Evolutionary conservation across 2,888 invertebrate species (phyloP).

Genomic region (Lypha dubia): DNA sequence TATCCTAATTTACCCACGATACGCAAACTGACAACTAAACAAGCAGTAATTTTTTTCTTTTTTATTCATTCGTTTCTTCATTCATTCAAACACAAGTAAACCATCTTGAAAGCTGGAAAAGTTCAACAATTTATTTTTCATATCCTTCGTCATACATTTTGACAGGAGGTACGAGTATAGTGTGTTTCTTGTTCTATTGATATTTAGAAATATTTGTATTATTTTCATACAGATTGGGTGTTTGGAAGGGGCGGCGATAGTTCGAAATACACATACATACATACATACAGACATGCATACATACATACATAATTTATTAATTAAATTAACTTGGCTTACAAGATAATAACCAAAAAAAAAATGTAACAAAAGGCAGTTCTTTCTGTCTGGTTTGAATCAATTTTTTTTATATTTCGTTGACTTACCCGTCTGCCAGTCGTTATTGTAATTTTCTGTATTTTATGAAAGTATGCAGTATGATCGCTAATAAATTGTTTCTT

Average conservation of each 20-base stretch:
- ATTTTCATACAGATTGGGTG: no score
- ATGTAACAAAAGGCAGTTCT: no score
- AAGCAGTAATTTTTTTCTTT: constrained; percentile 40
- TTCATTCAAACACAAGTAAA: constrained; percentile 70
- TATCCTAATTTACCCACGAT: constrained; percentile 19
- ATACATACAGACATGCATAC: no score
- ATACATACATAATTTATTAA: no score
- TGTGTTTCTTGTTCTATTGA: constrained; percentile 24
- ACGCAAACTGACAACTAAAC: constrained; percentile 40
- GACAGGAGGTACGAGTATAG: neutral
- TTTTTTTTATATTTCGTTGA: no score
- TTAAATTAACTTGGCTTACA: no score
- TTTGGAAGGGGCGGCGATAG: neutral
- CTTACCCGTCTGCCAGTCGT: no score
- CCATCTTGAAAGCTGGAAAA: constrained; percentile 48
- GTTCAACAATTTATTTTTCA: constrained; percentile 63
- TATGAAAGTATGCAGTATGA: no score
- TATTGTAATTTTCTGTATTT: no score
- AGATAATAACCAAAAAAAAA: no score
- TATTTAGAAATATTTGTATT: constrained; percentile 4
- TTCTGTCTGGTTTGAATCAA: no score
- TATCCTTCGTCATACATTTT: constrained; percentile 18
- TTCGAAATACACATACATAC: neutral
- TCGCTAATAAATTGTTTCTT: no score
- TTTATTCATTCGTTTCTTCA: constrained; percentile 71